A percentile compares a stretch with the other conserved stretches of the same genome.
phyloP scores from a whole-genome alignment of 1,140 invertebrate species.

The Parapsyche elsis region DNA sequence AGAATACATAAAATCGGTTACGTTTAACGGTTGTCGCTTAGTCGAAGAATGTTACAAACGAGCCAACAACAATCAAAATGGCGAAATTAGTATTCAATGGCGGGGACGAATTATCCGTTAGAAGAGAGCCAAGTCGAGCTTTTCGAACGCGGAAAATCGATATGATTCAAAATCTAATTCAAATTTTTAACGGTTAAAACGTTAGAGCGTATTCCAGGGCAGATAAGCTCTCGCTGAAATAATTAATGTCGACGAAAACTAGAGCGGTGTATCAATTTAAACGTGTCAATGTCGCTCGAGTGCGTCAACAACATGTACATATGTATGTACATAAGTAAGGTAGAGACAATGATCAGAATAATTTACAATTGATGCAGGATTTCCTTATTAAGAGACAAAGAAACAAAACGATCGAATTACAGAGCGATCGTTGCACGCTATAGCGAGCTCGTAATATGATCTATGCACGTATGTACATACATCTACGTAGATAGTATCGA shows the following conservation, averaged over 20 bases:
- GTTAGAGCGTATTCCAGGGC: too few relatives aligned
- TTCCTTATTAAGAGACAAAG: conserved; percentile 10
- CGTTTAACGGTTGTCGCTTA: neutral
- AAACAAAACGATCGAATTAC: too few relatives aligned
- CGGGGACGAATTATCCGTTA: neutral
- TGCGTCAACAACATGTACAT: neutral
- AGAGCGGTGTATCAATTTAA: neutral
- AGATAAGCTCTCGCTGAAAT: too few relatives aligned
- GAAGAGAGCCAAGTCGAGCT: neutral
- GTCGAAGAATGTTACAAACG: neutral
- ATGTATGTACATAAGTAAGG: neutral
- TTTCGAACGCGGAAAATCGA: neutral
- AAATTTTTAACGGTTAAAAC: too few relatives aligned
- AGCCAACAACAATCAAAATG: neutral
- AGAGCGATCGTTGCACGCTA: too few relatives aligned
- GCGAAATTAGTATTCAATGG: conserved; percentile 3
- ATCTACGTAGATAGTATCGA: too few relatives aligned
- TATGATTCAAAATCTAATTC: neutral
- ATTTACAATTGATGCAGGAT: conserved; percentile 16
- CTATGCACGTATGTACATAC: too few relatives aligned
- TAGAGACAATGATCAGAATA: neutral
- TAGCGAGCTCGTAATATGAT: too few relatives aligned
- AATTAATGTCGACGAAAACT: too few relatives aligned
- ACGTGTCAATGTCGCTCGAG: neutral
- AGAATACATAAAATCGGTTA: conserved; percentile 5